A percentile compares a stretch with the other conserved stretches of the same genome.
Conservation (phyloP, 2,113 vertebrate species). For the Andinoacara biseriatus region DNA sequence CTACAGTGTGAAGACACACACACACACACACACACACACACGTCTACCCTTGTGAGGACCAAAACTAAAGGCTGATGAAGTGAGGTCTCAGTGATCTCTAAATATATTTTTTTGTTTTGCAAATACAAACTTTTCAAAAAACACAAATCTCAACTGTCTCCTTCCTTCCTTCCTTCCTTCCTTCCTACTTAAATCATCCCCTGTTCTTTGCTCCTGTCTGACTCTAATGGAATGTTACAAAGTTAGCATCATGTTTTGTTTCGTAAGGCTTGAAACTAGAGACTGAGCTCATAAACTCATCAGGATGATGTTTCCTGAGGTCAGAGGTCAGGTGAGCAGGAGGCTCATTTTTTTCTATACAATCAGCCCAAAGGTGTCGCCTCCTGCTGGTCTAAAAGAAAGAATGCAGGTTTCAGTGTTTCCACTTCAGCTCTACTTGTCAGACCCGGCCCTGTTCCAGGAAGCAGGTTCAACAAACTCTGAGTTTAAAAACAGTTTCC, state of each 20-base stretch:
- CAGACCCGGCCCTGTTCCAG: too few relatives aligned
- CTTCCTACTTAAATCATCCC: too few relatives aligned
- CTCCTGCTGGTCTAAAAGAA: neutral
- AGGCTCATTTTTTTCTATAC: too few relatives aligned
- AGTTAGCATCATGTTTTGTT: neutral
- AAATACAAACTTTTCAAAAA: neutral
- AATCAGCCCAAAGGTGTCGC: neutral
- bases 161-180: neutral
- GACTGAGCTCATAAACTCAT: too few relatives aligned
- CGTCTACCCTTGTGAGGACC: neutral
- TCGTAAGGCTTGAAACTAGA: neutral
- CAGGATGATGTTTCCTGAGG: neutral
- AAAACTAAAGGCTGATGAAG: neutral
- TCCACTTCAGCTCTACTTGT: neutral
- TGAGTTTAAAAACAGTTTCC: too few relatives aligned
- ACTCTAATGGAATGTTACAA: neutral
- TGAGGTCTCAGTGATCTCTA: neutral
- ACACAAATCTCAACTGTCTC: neutral
- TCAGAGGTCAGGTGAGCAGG: neutral
- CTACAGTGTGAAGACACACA: slow-evolving; percentile 13
- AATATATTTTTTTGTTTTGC: neutral
- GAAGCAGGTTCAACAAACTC: too few relatives aligned
- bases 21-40: slow-evolving; percentile 10
- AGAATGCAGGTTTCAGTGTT: neutral
- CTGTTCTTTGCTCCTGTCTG: neutral